These are phyloP conservation scores for Frieseomelitta varia DNA, from an alignment of 1,140 invertebrate genomes.

Conservation along the genomic window DNA sequence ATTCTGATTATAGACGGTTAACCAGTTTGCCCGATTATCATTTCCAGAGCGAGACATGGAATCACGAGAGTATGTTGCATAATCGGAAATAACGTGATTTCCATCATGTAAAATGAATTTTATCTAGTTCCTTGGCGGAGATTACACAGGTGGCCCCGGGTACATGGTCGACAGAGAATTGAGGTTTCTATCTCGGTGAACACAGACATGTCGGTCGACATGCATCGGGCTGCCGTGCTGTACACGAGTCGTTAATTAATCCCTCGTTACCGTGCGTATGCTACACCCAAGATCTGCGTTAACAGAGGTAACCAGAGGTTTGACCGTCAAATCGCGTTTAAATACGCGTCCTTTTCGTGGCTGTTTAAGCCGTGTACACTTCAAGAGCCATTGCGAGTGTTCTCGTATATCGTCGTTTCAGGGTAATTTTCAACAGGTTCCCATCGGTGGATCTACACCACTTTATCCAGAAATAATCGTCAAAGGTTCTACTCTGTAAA, in stretches of 20 bases:
- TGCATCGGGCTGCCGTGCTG: slow-evolving; percentile 46
- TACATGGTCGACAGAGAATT: slow-evolving; percentile 47
- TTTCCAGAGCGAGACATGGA: not conserved
- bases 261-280: slow-evolving; percentile 61
- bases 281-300: slow-evolving; percentile 63
- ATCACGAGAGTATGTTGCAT: no score
- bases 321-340: slow-evolving; percentile 62
- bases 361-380: slow-evolving; percentile 34
- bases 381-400: not conserved
- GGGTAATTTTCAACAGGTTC: slow-evolving; percentile 14
- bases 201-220: slow-evolving; percentile 47
- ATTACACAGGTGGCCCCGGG: not conserved
- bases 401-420: not conserved
- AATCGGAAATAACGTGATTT: slow-evolving; percentile 17
- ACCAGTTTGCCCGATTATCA: not conserved
- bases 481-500: not conserved
- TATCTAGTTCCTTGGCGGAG: slow-evolving; percentile 10
- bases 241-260: slow-evolving; percentile 72
- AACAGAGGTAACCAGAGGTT: slow-evolving; percentile 62
- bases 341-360: slow-evolving; percentile 66
- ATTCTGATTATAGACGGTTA: no score
- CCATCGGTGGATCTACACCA: not conserved
- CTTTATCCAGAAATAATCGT: not conserved
- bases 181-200: slow-evolving; percentile 51
- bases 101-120: not conserved